A percentile compares a stretch with the other conserved stretches of the same genome.
Evolutionary conservation across 1,140 invertebrate genomes (phyloP).

Genomic region (Dufourea novaeangliae): DNA sequence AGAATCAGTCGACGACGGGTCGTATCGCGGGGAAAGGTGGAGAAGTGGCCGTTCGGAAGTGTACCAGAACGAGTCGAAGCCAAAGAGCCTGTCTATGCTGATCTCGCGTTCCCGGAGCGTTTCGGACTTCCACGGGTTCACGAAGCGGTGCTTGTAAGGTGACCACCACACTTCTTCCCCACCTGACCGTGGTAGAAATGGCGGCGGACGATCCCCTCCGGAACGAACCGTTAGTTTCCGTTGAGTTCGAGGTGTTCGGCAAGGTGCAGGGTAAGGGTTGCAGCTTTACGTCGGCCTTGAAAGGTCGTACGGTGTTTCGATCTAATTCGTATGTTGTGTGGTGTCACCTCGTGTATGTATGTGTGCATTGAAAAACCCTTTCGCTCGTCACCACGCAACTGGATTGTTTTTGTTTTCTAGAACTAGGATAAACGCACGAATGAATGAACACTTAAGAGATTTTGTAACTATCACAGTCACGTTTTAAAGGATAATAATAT

Average conservation of each 20-base stretch:
- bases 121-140: background rate
- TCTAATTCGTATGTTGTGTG: no score
- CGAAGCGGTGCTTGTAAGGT: slow-evolving; percentile 8
- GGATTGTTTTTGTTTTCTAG: no score
- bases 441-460: no score
- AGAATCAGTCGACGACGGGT: slow-evolving; percentile 72
- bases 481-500: no score
- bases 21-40: slow-evolving; percentile 58
- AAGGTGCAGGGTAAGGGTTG: slow-evolving; percentile 91
- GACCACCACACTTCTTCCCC: background rate
- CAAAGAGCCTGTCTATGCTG: slow-evolving; percentile 1
- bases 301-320: background rate
- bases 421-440: no score
- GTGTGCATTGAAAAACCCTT: no score
- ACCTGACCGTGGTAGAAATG: slow-evolving; percentile 77
- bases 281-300: background rate
- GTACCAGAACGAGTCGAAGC: background rate
- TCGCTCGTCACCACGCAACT: no score
- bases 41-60: slow-evolving; percentile 27
- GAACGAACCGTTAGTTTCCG: slow-evolving; percentile 85
- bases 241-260: slow-evolving; percentile 94
- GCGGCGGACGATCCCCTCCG: slow-evolving; percentile 83
- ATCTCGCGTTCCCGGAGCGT: background rate
- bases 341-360: no score
- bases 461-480: no score